These are phyloP conservation scores for Bombus superbus DNA, from an alignment of 1,140 invertebrate species.

Conservation along the genomic window DNA sequence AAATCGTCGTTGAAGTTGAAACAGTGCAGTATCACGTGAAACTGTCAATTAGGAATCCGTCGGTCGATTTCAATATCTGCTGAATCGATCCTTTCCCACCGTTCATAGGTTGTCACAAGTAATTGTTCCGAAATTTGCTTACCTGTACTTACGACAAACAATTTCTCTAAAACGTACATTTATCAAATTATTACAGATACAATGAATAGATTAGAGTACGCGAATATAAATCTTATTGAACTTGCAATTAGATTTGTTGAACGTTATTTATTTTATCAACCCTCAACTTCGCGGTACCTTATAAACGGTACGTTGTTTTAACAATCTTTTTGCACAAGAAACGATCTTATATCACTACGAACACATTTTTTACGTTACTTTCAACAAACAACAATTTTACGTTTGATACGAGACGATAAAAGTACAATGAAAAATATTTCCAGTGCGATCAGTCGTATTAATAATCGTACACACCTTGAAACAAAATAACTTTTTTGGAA, in stretches of 20 bases:
- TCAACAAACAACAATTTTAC: too few relatives aligned
- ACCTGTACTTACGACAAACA: conserved; percentile 44
- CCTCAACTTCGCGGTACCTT: fast-evolving
- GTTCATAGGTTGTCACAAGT: conserved; percentile 60
- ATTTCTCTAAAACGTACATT: background rate
- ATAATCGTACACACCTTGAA: too few relatives aligned
- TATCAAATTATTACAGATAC: background rate
- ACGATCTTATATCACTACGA: too few relatives aligned
- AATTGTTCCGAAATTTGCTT: conserved; percentile 53
- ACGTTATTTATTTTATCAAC: background rate
- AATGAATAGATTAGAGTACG: too few relatives aligned
- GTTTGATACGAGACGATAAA: too few relatives aligned
- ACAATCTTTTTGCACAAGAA: too few relatives aligned
- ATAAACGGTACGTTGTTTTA: background rate
- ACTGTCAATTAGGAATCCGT: conserved; percentile 68
- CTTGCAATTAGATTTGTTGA: background rate
- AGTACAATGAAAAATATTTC: too few relatives aligned
- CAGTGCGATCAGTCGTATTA: too few relatives aligned
- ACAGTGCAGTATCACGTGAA: conserved; percentile 53
- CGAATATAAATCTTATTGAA: too few relatives aligned
- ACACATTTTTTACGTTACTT: too few relatives aligned
- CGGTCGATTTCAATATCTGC: conserved; percentile 58
- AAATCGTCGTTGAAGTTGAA: conserved; percentile 45
- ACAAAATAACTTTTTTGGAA: too few relatives aligned
- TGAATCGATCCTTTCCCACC: conserved; percentile 55